Evolutionary conservation across 2,888 invertebrate genomes (phyloP), one percentile per base, ranked within the genome.

Genomic region (Prosapia bicincta): DNA sequence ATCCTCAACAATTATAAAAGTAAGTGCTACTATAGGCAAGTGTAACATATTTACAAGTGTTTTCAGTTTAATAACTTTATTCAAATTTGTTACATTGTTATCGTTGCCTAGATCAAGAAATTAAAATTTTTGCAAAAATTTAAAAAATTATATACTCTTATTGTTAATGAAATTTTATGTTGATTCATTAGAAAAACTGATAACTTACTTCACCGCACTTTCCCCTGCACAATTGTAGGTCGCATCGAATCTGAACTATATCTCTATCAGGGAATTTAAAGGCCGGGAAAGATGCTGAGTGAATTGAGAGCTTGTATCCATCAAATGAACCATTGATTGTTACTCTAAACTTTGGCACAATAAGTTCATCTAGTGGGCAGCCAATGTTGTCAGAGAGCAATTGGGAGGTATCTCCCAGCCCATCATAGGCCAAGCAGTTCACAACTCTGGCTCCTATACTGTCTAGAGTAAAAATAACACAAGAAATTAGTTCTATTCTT

Each of bases 201-300:
- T 20, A 54, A 54, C 54, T 5, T 54, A 54, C 54, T 54, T 54
- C 54, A 54, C 54, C 20, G 82, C 94, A 94, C 78, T 86, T 87
- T 71, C 90, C 91, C 84, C 90, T 90, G 82, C 94, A 94, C n/a
- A 94, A 85, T 80, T 92, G 91, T 66, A 94, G 88, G 23, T 90
- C 90, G 84, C 94, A 94, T n/a, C 90, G 90, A 68, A 94, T 85
- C 84, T 94, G 94, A 65, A 94, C 85, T 78, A 92, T 89, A 78
- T 92, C 92, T 79, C 93, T 87, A 82, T 93, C 93, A 3, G 94
- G 94, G 84, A 94, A 94, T 82, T 93, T 93, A 82, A 94, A 94
- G 3, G 94, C 94, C 0, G 92, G 90, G 85, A 94, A 94, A 23
- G 90, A 90, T 0, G 93, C 87, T 3, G 84, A 80, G 0, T 67